Base-by-base conservation (phyloP, 1,140 invertebrate species). In the Ips nitidus region DNA sequence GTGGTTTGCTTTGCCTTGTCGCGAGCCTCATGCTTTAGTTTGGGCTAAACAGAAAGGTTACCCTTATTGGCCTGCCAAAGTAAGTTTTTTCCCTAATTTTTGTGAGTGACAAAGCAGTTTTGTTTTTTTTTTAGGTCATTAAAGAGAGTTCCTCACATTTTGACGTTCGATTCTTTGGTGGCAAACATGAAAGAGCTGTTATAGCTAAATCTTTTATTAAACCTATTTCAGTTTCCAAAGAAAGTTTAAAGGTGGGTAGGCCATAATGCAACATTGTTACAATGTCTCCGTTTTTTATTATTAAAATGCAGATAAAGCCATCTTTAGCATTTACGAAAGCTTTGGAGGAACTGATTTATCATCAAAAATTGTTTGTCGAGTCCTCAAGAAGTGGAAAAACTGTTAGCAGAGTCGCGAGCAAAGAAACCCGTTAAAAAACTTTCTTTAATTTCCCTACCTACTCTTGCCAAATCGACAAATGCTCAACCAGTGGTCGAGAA, bases 41-140 rank as follows among this genome's bases (percentile, higher is more conserved):
- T 94, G 89, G 82, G 93, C 93, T 36, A 94, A 93, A 77, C 88
- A 92, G 75, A 89, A 90, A 77, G 91, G 91, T 1, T 94, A 89
- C 77, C 89, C 91, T 1, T 93, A 88, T 80, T 94, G 93, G 93
- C 93, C 93, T 37, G 93, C 93, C 0, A 95, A 95, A 83, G 89
- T 94, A 7, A 88, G 65, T 62, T 39, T 56, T 42, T 57, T 43
- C 4, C 3, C 38, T 4, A 8, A 56, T n/a, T 4, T 57, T 6
- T 66, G 8, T 36, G 2, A n/a, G 3, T 56, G 1, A 8, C 1
- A 22, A 22, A 22, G 22, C 22, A 22, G 22, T 22, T 22, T 22
- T 22, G 22, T 22, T 22, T 22, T 36, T 63, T 55, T 74, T 77
- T 8, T 59, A 79, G 77, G 73, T 79, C 40, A 76, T 80, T 4